These are phyloP conservation scores for Pipistrellus pygmaeus DNA, from an alignment of 2,797 vertebrate species.

Conservation along the genomic window DNA sequence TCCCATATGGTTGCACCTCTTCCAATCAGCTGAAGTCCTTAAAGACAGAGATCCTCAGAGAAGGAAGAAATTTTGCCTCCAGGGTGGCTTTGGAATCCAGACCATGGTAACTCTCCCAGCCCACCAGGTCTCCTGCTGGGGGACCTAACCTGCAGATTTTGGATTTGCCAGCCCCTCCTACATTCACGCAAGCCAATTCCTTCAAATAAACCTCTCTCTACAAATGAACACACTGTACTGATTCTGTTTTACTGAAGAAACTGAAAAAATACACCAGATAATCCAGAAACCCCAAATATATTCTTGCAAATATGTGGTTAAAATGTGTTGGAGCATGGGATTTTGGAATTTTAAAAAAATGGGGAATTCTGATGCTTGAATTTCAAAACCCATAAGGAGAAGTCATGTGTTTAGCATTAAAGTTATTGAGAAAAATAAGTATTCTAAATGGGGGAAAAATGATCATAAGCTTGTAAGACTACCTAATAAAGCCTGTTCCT, in stretches of 20 bases:
- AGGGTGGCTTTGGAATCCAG: neutral
- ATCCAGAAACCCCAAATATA: neutral
- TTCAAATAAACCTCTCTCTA: neutral
- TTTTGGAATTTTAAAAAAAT: neutral
- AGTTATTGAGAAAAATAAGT: neutral
- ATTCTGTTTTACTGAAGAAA: neutral
- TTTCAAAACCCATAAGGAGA: conserved; percentile 26
- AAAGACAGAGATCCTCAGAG: neutral
- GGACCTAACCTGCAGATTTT: neutral
- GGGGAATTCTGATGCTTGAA: neutral
- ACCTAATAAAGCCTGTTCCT: neutral
- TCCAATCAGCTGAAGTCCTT: neutral
- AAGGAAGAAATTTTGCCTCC: neutral
- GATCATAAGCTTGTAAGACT: neutral
- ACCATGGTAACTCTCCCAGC: neutral
- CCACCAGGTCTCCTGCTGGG: neutral
- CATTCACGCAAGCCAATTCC: neutral
- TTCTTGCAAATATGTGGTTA: neutral
- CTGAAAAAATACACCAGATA: neutral
- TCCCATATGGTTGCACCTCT: neutral
- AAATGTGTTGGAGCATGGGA: neutral
- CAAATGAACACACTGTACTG: neutral
- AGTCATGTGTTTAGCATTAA: neutral
- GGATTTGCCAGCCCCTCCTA: neutral
- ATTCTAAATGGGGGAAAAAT: neutral